Base-by-base conservation (phyloP, 2,797 vertebrate species). In the Aphelocoma californica region DNA sequence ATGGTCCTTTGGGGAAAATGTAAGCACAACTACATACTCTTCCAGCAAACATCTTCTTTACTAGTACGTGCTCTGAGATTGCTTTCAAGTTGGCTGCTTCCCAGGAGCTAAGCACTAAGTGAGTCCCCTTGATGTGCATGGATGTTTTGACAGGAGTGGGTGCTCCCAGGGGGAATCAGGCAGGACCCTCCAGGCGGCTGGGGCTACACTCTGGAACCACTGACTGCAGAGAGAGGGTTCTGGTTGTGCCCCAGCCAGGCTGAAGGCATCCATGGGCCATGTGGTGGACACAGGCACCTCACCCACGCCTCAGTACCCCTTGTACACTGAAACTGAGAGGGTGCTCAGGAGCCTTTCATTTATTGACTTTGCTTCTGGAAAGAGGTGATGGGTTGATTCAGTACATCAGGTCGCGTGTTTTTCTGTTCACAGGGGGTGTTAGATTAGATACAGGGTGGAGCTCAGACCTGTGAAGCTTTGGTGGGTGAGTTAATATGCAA, bases 331-430 rank as follows among this genome's bases (percentile, higher is more conserved):
- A 74, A 65, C 2, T 28, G 32, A 53, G 61, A 69, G 38, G 14
- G 9, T 84, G 58, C 53, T 78, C 1, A 0, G 29, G 29, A 87
- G 4, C 15, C 9, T 38, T 26, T 29, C 42, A 19, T 62, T 79
- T 56, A 53, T 50, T 70, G n/a, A 4, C 58, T 78, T 23, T 29
- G 23, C 18, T 81, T 61, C 38, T 51, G 54, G 38, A 31, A 23
- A 78, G 44, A 69, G 31, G 10, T 54, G 38, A 24, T 29, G 54
- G 50, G 21, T 23, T 54, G 31, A 44, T 58, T 67, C 50, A 48
- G 14, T 2, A 2, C 4, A 2, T 19, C 20, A n/a, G 34, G 34
- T 47, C 0, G 0, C 19, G 24, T 29, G 7, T 44, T 79, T 51
- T 91, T 66, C 48, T 40, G 18, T 45, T 79, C 73, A 50, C 20